These are phyloP conservation scores for Cottus gobio DNA, from an alignment of 2,113 vertebrate species.

Conservation along the genomic window DNA sequence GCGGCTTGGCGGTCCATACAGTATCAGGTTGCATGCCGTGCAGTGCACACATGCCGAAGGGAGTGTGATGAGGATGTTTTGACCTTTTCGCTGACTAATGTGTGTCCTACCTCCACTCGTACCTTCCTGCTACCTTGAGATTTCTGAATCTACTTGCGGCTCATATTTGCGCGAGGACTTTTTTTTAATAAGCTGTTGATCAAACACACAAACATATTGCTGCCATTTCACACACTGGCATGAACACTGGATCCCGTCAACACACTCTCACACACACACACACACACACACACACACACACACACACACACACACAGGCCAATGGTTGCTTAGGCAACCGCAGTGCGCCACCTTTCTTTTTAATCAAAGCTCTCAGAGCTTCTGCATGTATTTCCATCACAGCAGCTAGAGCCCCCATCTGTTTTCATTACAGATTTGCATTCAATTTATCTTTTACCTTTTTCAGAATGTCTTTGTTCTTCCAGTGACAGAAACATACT, in stretches of 20 bases:
- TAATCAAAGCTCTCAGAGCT: conserved; percentile 67
- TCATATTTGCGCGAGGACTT: conserved; percentile 49
- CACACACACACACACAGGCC: conserved; percentile 38
- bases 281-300: conserved; percentile 30
- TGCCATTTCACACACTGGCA: conserved; percentile 28
- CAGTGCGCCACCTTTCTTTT: conserved; percentile 58
- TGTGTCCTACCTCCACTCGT: conserved; percentile 23
- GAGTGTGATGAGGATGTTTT: conserved; percentile 39
- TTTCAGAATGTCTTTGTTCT: background rate
- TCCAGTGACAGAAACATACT: conserved; percentile 6
- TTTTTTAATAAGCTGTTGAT: conserved; percentile 53
- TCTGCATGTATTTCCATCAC: conserved; percentile 58
- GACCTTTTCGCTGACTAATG: conserved; percentile 40
- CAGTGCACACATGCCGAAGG: conserved; percentile 54
- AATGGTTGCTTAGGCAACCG: conserved; percentile 76
- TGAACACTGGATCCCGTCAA: conserved; percentile 25
- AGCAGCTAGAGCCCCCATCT: conserved; percentile 33
- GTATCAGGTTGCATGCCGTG: conserved; percentile 28
- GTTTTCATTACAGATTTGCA: conserved; percentile 14
- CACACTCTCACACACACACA: conserved; percentile 27
- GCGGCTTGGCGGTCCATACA: conserved; percentile 31
- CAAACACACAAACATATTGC: conserved; percentile 38
- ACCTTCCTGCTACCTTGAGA: conserved; percentile 20
- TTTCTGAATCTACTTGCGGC: conserved; percentile 32
- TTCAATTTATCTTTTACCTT: background rate